Evolutionary conservation across 2,113 vertebrate species (phyloP).

Genomic region (Tragelaphus strepsiceros): DNA sequence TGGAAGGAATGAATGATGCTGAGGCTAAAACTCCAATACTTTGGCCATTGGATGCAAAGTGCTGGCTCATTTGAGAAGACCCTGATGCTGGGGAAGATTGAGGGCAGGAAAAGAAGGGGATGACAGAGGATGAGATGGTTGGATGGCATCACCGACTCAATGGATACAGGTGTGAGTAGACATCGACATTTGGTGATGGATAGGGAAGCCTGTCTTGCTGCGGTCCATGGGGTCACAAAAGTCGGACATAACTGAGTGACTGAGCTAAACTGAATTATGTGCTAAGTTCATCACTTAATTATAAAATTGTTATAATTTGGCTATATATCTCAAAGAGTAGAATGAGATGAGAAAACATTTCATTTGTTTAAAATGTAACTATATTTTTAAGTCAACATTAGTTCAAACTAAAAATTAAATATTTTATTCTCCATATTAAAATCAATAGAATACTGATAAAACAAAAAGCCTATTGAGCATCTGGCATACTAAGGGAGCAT

Average conservation of each 20-base stretch:
- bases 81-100: too few species aligned
- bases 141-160: too few species aligned
- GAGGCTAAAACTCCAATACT: too few species aligned
- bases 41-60: too few species aligned
- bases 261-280: not conserved
- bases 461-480: not conserved
- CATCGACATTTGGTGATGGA: too few species aligned
- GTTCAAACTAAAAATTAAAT: not conserved
- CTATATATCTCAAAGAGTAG: not conserved
- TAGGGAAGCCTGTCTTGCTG: too few species aligned
- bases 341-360: not conserved
- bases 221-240: too few species aligned
- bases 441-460: not conserved
- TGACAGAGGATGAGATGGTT: too few species aligned
- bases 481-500: not conserved
- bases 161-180: too few species aligned
- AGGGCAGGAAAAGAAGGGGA: too few species aligned
- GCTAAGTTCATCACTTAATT: not conserved
- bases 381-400: not conserved
- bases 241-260: rapidly evolving
- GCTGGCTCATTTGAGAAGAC: too few species aligned
- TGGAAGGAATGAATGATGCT: too few species aligned
- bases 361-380: not conserved
- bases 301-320: not conserved
- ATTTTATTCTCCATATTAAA: not conserved